Base-by-base conservation (phyloP, 1,140 invertebrate genomes). In the Megalopta genalis region DNA sequence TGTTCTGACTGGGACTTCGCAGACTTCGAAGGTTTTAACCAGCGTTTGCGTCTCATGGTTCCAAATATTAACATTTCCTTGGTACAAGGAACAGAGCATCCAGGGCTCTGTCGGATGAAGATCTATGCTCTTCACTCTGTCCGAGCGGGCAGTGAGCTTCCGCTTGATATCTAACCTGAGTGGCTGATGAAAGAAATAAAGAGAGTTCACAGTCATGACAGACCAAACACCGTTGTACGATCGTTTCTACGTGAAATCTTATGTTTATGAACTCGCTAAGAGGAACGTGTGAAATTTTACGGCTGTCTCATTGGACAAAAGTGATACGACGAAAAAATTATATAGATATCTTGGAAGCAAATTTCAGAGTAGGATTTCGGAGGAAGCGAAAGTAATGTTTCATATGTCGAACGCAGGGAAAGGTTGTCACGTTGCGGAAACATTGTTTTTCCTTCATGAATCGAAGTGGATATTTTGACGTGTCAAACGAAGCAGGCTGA, bases 11-110 rank as follows among this genome's bases (percentile, higher is more conserved):
- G 99, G 99, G 23, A 99, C 90, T 89, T 99, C 98, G 93, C 99
- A 99, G 7, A 99, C 97, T 92, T 96, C 98, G 93, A 99, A 99
- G 46, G 97, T 97, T 92, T 99, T 99, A 52, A 99, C 97, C 27
- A 98, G 92, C 88, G 95, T 95, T 92, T 99, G 98, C 66, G 96
- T 97, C 91, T 99, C 99, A 94, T 98, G 96, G 92, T 99, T 99
- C 98, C 99, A 99, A 88, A 99, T 97, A 93, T 99, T 99, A 79
- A 99, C 98, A 93, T 99, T 98, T 82, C 99, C 99, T 94, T 98
- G 99, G 94, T 99, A 99, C 6, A 99, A 94, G 37, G 98, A 98
- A 81, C 98, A 98, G 42, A 99, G 94, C 95, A 99, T 98, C 99
- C 99, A 99, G 88, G 98, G 98, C 90, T 99, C 99, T 23, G 96